Evolutionary conservation across 2,113 vertebrate genomes (phyloP), one percentile per base, ranked within the genome.

Genomic region (Dipodomys spectabilis): DNA sequence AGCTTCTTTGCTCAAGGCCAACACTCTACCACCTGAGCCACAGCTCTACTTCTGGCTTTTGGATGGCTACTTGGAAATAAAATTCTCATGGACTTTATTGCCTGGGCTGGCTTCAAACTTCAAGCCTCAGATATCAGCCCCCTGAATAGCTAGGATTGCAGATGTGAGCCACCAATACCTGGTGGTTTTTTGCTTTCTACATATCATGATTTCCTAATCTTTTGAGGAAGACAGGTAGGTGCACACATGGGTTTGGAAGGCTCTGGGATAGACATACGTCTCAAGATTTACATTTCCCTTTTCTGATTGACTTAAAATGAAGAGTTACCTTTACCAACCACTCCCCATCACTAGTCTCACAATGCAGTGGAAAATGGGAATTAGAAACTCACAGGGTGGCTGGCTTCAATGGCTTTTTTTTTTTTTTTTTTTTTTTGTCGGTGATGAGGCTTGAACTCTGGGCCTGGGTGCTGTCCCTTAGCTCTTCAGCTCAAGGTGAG

Each of bases 281-380:
- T 27, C 1, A 65, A 11, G 73, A 90, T 11, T 1, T 0, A 4
- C 5, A 0, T 71, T 32, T 3, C 79, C 81, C 28, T 4, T 45
- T 96, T 94, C 86, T 65, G 71, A 30, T 32, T 91, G 95, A 95
- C 62, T 0, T 0, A 25, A 75, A 93, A 67, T 0, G 0, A 81
- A 84, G 71, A 62, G 1, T 23, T 91, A 77, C 45, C 84, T 75
- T 68, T 53, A 30, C 0, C 86, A 72, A 28, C 73, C 75, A 53
- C 88, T 86, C 27, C 68, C 73, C 64, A 81, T 18, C 67, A 35
- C 60, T 65, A 39, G 28, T 82, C 71, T 93, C 25, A 22, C 22
- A 35, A 10, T 28, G 23, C 65, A 39, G 45, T 8, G 7, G n/a
- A 68, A 49, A 65, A 25, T 68, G 60, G 82, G 73, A 74, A 80